A percentile compares a stretch with the other conserved stretches of the same genome.
Evolutionary conservation across 2,113 vertebrate species (phyloP).

Genomic region (Miniopterus natalensis): DNA sequence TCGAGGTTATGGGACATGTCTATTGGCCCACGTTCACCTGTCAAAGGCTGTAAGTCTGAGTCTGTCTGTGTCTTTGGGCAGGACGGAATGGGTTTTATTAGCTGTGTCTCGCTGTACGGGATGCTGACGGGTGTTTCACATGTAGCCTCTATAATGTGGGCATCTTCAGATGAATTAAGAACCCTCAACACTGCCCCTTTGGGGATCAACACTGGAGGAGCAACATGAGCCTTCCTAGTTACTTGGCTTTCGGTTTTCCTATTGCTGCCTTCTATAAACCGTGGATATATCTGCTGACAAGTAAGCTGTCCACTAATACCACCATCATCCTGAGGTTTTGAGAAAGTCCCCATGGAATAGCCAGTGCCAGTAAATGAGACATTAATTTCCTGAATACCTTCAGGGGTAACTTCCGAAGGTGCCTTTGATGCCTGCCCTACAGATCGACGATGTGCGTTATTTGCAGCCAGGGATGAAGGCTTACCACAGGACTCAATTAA

Average conservation of each 20-base stretch:
- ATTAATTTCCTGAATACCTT: conserved; percentile 1
- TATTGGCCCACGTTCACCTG: background rate
- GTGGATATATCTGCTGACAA: background rate
- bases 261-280: background rate
- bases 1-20: conserved; percentile 33
- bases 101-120: conserved; percentile 78
- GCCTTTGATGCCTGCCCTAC: conserved; percentile 59
- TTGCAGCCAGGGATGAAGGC: conserved; percentile 64
- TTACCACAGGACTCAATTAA: conserved; percentile 86
- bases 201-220: conserved; percentile 88
- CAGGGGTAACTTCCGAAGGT: conserved; percentile 36
- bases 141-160: conserved; percentile 43
- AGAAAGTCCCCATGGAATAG: accelerated
- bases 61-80: conserved; percentile 66
- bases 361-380: background rate
- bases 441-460: background rate
- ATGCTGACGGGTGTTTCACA: conserved; percentile 15
- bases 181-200: conserved; percentile 89
- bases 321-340: background rate
- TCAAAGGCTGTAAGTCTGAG: background rate
- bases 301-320: background rate
- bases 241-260: conserved; percentile 73
- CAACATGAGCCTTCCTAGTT: conserved; percentile 80
- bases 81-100: conserved; percentile 78
- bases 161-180: conserved; percentile 82